Base-by-base conservation (phyloP, 2,113 vertebrate species). In the Aptenodytes forsteri region DNA sequence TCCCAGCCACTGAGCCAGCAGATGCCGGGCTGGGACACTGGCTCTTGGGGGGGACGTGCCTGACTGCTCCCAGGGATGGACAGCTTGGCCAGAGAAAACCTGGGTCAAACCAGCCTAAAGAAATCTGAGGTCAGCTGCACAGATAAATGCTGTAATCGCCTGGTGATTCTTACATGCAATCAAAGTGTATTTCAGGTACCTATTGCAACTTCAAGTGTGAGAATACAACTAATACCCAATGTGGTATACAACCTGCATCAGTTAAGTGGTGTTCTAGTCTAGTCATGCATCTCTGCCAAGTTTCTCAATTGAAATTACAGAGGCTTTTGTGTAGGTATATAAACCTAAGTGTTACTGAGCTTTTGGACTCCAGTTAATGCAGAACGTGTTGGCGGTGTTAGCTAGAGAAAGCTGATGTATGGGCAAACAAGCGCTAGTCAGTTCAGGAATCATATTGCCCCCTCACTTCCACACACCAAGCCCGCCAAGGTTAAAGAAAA, bases 1-100 rank as follows among this genome's bases (percentile, higher is more conserved):
- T 56, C 13, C 42, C 72, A 56, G 47, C 12, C 7, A 2, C 21
- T 32, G 49, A 70, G 49, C 38, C 55, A 81, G 42, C 64, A 54
- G 38, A 46, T 4, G 6, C 42, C 0, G 0, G 32, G 3, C 50
- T 82, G 21, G 56, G 50, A 77, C 0, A 0, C 26, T 5, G 5
- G 40, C 19, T 77, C 13, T 6, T 25, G 22, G 26, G 32, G 18
- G 3, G 3, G 47, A 34, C 0, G 0, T 13, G 34, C 19, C 47
- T 65, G 27, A 38, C 29, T 29, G 54, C 29, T 78, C n/a, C 58
- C 49, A 58, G 18, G 46, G 62, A 26, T 5, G 0, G 30, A 30
- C 1, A 1, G 14, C 56, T 16, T 8, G 4, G 36, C 38, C 49
- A 7, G 7, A 81, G n/a, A 66, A 13, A 83, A 72, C 9, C 32